Conservation (phyloP, 2,113 vertebrate species). For the Entelurus aequoreus region DNA sequence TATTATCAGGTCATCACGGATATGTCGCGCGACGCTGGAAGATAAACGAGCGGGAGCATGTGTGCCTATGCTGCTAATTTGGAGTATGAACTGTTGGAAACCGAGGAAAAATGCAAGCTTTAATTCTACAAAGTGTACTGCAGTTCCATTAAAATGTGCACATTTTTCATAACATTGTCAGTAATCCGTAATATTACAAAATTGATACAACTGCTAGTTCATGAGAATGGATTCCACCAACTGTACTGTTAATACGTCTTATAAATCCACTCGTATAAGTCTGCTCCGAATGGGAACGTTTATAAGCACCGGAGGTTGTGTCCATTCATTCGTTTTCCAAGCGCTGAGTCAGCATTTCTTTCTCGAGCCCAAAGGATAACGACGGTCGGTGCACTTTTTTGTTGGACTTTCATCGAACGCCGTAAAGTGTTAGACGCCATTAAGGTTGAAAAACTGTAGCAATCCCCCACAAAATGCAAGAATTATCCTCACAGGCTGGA, state of each 20-base stretch:
- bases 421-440: constrained; percentile 33
- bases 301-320: constrained; percentile 3
- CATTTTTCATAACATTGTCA: not conserved
- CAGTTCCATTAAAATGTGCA: no score
- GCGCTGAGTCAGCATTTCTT: constrained; percentile 20
- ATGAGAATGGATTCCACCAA: not conserved
- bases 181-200: not conserved
- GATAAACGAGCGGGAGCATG: constrained; percentile 13
- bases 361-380: constrained; percentile 7
- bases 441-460: constrained; percentile 30
- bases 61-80: not conserved
- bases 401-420: constrained; percentile 46
- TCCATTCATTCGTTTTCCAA: constrained; percentile 3
- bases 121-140: not conserved
- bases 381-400: constrained; percentile 9
- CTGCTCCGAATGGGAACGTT: constrained; percentile 23
- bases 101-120: not conserved
- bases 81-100: not conserved
- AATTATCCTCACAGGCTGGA: constrained; percentile 41
- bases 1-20: constrained; percentile 39
- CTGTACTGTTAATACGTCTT: not conserved
- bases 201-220: not conserved
- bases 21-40: constrained; percentile 12
- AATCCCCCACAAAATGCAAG: constrained; percentile 42
- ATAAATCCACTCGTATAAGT: constrained; percentile 6